Evolutionary conservation across 1,140 invertebrate genomes (phyloP).

Genomic region (Acyrthosiphon pisum): DNA sequence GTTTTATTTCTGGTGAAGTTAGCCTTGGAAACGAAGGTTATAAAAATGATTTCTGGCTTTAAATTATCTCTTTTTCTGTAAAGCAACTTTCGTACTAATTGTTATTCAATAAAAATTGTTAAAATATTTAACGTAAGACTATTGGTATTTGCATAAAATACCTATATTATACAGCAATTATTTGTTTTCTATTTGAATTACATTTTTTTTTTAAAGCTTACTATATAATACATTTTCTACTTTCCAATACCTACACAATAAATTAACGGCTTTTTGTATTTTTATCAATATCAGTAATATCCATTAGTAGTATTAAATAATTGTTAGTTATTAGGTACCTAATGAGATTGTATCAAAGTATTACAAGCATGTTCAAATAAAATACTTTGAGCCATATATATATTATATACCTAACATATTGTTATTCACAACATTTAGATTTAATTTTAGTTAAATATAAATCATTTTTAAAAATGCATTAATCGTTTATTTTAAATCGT

Average conservation of each 20-base stretch:
- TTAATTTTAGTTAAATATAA: not conserved
- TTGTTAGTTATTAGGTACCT: not conserved
- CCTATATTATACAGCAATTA: not conserved
- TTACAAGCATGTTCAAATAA: not conserved
- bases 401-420: too few species aligned
- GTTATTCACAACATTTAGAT: not conserved
- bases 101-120: not conserved
- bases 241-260: not conserved
- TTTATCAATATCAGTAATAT: not conserved
- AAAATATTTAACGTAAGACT: not conserved
- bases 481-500: not conserved
- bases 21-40: constrained; percentile 33
- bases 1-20: not conserved
- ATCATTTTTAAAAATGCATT: not conserved
- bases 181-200: not conserved
- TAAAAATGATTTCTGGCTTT: constrained; percentile 6
- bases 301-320: not conserved
- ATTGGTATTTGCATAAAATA: too few species aligned
- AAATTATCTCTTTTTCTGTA: not conserved
- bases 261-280: not conserved
- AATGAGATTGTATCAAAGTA: not conserved
- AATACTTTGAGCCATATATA: not conserved
- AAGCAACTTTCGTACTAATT: not conserved
- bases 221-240: not conserved
- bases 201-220: not conserved